Base-by-base conservation (phyloP, 2,888 invertebrate species). In the Orgyia antiqua region DNA sequence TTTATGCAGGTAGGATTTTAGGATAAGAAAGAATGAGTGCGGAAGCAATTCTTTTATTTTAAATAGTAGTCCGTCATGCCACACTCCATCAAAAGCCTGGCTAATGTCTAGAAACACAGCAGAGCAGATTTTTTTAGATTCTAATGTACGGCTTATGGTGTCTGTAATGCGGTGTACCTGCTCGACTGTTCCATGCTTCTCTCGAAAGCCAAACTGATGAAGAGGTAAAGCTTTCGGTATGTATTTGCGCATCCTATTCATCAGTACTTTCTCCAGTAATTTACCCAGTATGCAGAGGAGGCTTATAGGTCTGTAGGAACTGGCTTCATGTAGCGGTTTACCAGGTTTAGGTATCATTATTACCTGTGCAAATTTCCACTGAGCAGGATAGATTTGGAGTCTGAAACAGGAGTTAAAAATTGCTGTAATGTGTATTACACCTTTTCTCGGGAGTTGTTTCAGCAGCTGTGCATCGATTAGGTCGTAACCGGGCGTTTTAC, bases 271-370 rank as follows among this genome's bases (percentile, higher is more conserved):
- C 10, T 23, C 10, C 10, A 23, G 23, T 9, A 23, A 3, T 23
- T 23, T 23, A 10, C 23, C 23, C 10, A 23, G 3, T 4, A 23
- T 10, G 10, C 4, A 10, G 10, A 23, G 10, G 10, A 23, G 23
- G n/a, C n/a, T n/a, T n/a, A n/a, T n/a, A n/a, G n/a, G n/a, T n/a
- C n/a, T n/a, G n/a, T n/a, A n/a, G n/a, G 23, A 23, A n/a, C 23
- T 23, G 7, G 23, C 23, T 23, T 23, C 29, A 8, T 29, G 4
- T n/a, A 12, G 29, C 13, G 29, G 0, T 13, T 29, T 29, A 4
- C 24, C 24, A 7, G 29, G 29, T 24, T 30, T 30, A n/a, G 29
- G 24, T 18, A 30, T 17, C 29, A 30, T 30, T 8, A 30, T 19
- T 3, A 30, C 13, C 11, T 30, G 30, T 2, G 30, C 30, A 7